Evolutionary conservation across 2,113 vertebrate species (phyloP), one percentile per base, ranked within the genome.

Genomic region (Perca fluviatilis): DNA sequence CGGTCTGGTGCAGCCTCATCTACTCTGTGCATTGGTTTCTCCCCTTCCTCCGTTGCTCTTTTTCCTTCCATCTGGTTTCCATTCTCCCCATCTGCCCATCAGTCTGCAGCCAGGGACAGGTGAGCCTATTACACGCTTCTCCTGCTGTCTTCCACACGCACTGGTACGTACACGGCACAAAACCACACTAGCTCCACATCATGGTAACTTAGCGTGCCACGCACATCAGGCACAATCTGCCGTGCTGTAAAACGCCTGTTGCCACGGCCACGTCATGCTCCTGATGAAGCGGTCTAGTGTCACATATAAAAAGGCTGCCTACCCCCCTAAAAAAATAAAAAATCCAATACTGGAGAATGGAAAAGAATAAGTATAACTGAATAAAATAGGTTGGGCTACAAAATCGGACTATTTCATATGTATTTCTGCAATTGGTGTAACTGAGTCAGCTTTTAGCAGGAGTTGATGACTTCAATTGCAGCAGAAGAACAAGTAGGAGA

Each of bases 61-160:
- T 62, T 64, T 79, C 64, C 73, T 43, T 84, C 86, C 88, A 92
- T 90, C 90, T 92, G 92, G 79, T 87, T 89, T 77, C 79, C 43
- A 83, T 91, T 94, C 74, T 84, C 82, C 72, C 88, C 92, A 91
- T 91, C 90, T 94, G 92, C 91, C 90, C 89, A 87, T 92, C 89
- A 86, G 86, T 92, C 86, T 86, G 86, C 86, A 84, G 81, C 81
- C 70, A 50, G 75, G 69, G 89, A 89, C 89, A 93, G 93, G 90
- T 93, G 91, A 92, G 87, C 84, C 77, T 82, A 91, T 91, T 92
- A 90, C 91, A 93, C 69, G 86, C 88, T 82, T 74, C 71, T 86
- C 87, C 89, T 79, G 43, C 80, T 69, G 82, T 78, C 86, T 84
- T 50, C 74, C 33, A 63, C 74, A 75, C 88, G 83, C 79, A 63